Evolutionary conservation across 2,888 invertebrate genomes (phyloP).

Genomic region (Octodonta nipae): DNA sequence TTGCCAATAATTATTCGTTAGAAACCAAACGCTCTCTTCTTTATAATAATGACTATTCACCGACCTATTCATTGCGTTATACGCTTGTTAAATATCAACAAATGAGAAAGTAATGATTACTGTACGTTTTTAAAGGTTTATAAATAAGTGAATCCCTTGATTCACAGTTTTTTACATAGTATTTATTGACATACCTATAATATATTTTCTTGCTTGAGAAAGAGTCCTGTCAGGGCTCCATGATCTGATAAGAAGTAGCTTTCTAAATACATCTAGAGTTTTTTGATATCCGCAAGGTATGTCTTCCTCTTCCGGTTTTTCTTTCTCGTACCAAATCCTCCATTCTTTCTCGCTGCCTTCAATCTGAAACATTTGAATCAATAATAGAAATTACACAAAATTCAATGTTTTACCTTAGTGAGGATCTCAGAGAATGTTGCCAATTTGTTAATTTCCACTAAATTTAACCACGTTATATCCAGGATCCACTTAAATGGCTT

Average conservation of each 20-base stretch:
- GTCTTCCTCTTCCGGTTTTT: slow-evolving; percentile 80
- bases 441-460: slow-evolving; percentile 83
- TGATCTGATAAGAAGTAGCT: slow-evolving; percentile 70
- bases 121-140: too few relatives aligned
- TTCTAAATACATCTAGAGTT: slow-evolving; percentile 75
- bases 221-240: slow-evolving; percentile 93
- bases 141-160: too few relatives aligned
- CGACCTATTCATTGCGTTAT: too few relatives aligned
- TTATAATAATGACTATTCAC: too few relatives aligned
- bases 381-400: not conserved
- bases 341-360: slow-evolving; percentile 77
- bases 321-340: slow-evolving; percentile 83
- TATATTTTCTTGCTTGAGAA: slow-evolving; percentile 83
- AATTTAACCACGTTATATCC: slow-evolving; percentile 90
- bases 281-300: slow-evolving; percentile 83
- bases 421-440: slow-evolving; percentile 67
- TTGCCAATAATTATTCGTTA: too few relatives aligned
- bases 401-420: slow-evolving; percentile 43
- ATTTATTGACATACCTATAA: slow-evolving; percentile 51
- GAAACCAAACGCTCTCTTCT: too few relatives aligned
- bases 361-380: slow-evolving; percentile 42
- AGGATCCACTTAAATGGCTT: slow-evolving; percentile 92
- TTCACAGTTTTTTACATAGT: too few relatives aligned
- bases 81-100: too few relatives aligned
- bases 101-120: too few relatives aligned